Conservation (phyloP, 1,140 invertebrate species). For the Achroia grisella region DNA sequence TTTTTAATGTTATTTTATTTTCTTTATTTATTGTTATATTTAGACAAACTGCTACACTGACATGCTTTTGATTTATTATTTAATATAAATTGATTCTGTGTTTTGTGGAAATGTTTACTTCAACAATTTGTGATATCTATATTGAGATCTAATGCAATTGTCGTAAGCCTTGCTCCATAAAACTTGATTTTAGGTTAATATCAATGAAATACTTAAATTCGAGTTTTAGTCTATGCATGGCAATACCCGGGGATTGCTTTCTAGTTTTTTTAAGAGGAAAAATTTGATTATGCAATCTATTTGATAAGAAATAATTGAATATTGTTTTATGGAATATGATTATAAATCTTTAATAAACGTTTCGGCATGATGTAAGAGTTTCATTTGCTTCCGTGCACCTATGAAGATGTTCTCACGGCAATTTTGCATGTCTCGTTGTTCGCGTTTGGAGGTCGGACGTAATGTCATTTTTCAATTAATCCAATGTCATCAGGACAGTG, state of each 20-base stretch:
- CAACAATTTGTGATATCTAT: conserved; percentile 50
- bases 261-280: conserved; percentile 62
- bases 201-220: conserved; percentile 44
- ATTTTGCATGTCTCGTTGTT: conserved; percentile 33
- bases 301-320: conserved; percentile 25
- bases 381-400: conserved; percentile 14
- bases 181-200: conserved; percentile 64
- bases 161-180: conserved; percentile 56
- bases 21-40: conserved; percentile 25
- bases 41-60: conserved; percentile 47
- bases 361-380: conserved; percentile 37
- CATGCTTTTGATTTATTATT: conserved; percentile 42
- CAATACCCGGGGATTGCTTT: conserved; percentile 64
- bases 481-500: conserved; percentile 56
- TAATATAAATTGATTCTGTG: conserved; percentile 30
- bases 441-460: conserved; percentile 40
- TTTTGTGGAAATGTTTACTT: conserved; percentile 64
- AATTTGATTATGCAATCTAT: conserved; percentile 70
- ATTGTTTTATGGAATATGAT: conserved; percentile 32
- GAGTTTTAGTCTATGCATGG: conserved; percentile 67
- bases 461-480: conserved; percentile 65
- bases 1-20: conserved; percentile 28
- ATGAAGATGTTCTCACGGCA: conserved; percentile 33
- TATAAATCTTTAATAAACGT: conserved; percentile 44
- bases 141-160: conserved; percentile 31